Evolutionary conservation across 1,140 invertebrate genomes (phyloP).

Genomic region (Drosophila yakuba): DNA sequence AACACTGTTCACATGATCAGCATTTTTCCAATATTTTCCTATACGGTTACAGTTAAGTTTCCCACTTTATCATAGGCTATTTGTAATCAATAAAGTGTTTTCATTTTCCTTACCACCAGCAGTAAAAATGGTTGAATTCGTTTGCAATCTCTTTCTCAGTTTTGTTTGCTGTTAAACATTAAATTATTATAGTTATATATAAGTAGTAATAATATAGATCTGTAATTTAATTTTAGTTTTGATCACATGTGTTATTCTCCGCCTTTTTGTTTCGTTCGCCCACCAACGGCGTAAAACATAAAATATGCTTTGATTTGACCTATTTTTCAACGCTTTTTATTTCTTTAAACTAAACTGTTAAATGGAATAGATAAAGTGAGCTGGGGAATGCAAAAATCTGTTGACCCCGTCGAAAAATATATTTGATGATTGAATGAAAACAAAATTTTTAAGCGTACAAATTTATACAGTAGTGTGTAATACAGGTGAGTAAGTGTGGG

Average conservation of each 20-base stretch:
- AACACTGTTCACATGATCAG: slow-evolving; percentile 11
- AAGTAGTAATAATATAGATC: slow-evolving; percentile 58
- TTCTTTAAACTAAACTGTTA: slow-evolving; percentile 27
- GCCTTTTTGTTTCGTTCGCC: slow-evolving; percentile 45
- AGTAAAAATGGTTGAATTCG: slow-evolving; percentile 52
- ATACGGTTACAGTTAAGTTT: slow-evolving; percentile 59
- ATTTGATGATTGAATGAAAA: slow-evolving; percentile 43
- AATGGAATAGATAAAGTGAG: slow-evolving; percentile 22
- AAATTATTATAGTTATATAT: slow-evolving; percentile 65
- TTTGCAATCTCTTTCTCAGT: slow-evolving; percentile 16
- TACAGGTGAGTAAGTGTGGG: slow-evolving; percentile 40
- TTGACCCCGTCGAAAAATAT: slow-evolving; percentile 2
- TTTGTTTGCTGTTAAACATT: slow-evolving; percentile 48
- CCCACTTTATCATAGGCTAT: slow-evolving; percentile 37
- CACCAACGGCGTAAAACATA: slow-evolving; percentile 3
- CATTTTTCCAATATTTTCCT: slow-evolving; percentile 21
- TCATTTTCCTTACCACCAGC: slow-evolving; percentile 43
- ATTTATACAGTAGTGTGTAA: slow-evolving; percentile 33
- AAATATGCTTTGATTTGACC: slow-evolving; percentile 36
- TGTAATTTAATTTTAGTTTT: slow-evolving; percentile 76
- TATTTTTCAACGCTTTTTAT: slow-evolving; percentile 10
- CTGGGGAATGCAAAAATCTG: slow-evolving; percentile 6
- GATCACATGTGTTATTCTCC: slow-evolving; percentile 76
- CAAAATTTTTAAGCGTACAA: slow-evolving; percentile 30
- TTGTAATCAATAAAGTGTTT: slow-evolving; percentile 57